Conservation (phyloP, 2,888 invertebrate genomes). For the Coecobrya sp. region DNA sequence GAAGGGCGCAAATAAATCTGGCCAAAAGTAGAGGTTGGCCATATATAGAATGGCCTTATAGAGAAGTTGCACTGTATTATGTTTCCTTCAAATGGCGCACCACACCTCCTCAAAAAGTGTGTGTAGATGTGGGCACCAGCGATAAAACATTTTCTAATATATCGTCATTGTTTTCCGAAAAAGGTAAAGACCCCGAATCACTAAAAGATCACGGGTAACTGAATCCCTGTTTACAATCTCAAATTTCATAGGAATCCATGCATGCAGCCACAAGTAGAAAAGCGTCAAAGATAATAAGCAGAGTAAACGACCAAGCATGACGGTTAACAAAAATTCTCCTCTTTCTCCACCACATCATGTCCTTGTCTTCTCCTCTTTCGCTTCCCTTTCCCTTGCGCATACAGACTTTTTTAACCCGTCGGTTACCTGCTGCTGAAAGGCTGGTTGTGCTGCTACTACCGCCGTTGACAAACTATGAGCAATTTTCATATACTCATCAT, state of each 20-base stretch:
- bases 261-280: constrained; percentile 68
- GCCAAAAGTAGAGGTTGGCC: too few species aligned
- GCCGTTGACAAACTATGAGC: constrained; percentile 58
- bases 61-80: too few species aligned
- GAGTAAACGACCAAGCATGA: constrained; percentile 40
- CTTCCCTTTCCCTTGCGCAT: background rate
- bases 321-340: constrained; percentile 49
- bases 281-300: constrained; percentile 68
- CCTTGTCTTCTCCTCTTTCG: constrained; percentile 43
- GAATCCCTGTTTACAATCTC: constrained; percentile 73
- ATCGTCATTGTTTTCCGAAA: constrained; percentile 23
- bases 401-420: background rate
- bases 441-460: background rate
- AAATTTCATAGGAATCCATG: constrained; percentile 73
- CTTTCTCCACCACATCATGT: background rate
- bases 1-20: too few species aligned
- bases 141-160: constrained; percentile 1
- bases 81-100: background rate
- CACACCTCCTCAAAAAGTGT: background rate
- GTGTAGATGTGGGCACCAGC: background rate
- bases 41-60: too few species aligned
- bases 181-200: constrained; percentile 50
- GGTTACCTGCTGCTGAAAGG: constrained; percentile 48
- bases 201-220: constrained; percentile 70
- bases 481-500: constrained; percentile 29